Base-by-base conservation (phyloP, 2,888 invertebrate species). In the Corythucha ciliata region DNA sequence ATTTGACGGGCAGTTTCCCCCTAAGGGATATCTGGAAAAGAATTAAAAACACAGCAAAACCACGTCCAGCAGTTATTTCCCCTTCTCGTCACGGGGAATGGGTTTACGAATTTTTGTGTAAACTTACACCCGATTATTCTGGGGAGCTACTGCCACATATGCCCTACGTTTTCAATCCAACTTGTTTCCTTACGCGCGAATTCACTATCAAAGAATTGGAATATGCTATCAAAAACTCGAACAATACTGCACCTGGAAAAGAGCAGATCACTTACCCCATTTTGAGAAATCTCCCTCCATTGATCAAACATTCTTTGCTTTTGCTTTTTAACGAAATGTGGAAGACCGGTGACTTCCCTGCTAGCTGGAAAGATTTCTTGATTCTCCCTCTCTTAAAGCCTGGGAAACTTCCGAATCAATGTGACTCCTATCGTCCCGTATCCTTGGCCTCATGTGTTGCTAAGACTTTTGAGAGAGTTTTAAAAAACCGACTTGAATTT, bases 201-300 rank as follows among this genome's bases (percentile, higher is more conserved):
- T 10, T 40, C 24, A 40, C 24, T 26, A 40, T 40, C 24, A 40
- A 40, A 8, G 40, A 40, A 40, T 6, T 40, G 8, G 4, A n/a
- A 40, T 25, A 16, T 4, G 40, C 40, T 20, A 40, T 40, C 4
- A 40, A 40, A 40, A 14, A 22, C 4, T 40, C 40, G 5, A 8
- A 22, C n/a, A 40, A 40, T 22, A 40, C 40, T 3, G 40, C 40
- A n/a, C n/a, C n/a, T n/a, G 39, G 39, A 8, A 39, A 39, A 16
- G 39, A 39, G 12, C 39, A 21, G 5, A 24, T 40, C 5, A 26
- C 22, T 22, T 40, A 40, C 25, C 24, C 40, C 18, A 40, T 40
- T 40, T 4, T 40, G 24, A 21, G 14, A 22, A 22, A 40, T n/a
- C n/a, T 40, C 12, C 24, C 40, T 5, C 22, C 6, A 22, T 16